phyloP scores from a whole-genome alignment of 2,797 vertebrate genomes.

The Ctenochaetus hawaiiensis region DNA sequence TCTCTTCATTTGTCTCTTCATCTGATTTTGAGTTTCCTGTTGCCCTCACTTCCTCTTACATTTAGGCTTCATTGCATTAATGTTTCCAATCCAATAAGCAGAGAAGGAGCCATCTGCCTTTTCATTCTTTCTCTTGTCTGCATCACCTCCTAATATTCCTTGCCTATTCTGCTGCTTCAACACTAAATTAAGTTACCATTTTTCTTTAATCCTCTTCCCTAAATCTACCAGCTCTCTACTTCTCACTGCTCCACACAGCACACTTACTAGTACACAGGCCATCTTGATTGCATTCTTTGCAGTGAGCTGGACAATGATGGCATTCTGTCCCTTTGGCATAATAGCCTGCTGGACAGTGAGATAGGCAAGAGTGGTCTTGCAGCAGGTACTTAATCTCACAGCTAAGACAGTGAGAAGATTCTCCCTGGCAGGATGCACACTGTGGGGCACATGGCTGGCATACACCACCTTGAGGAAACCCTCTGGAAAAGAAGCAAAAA shows the following conservation, averaged over 20 bases:
- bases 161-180: not conserved
- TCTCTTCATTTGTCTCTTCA: not conserved
- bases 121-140: not conserved
- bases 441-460: slow-evolving; percentile 83
- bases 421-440: slow-evolving; percentile 87
- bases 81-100: not conserved
- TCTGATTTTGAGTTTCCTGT: not conserved
- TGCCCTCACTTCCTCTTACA: not conserved
- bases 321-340: slow-evolving; percentile 85
- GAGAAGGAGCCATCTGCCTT: slow-evolving; percentile 4
- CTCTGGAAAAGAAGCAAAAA: slow-evolving; percentile 76
- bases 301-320: slow-evolving; percentile 86
- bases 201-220: slow-evolving; percentile 2
- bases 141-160: not conserved
- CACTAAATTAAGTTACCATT: not conserved
- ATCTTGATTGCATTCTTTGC: slow-evolving; percentile 85
- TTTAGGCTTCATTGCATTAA: not conserved
- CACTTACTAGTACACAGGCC: slow-evolving; percentile 89
- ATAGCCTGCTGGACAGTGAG: slow-evolving; percentile 84
- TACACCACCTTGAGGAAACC: slow-evolving; percentile 81
- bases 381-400: slow-evolving; percentile 84
- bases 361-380: slow-evolving; percentile 81
- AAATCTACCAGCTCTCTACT: not conserved
- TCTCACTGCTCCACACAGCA: not conserved
- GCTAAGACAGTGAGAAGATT: slow-evolving; percentile 85